Conservation (phyloP, 2,888 invertebrate genomes). For the Trichacis sp. region DNA sequence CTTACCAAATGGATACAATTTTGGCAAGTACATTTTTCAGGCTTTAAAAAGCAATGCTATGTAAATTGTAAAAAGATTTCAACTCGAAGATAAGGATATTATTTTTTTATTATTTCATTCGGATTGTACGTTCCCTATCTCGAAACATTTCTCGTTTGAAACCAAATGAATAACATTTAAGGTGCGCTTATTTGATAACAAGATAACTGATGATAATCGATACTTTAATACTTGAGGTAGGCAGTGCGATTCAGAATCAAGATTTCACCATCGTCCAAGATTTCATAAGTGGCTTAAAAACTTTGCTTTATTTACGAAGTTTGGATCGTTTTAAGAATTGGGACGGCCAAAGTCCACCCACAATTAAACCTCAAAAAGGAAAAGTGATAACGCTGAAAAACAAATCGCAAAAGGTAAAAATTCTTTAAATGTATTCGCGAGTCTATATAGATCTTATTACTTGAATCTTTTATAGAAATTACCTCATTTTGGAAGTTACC, state of each 20-base stretch:
- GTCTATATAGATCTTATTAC: no score
- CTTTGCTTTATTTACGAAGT: constrained; percentile 84
- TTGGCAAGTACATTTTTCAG: no score
- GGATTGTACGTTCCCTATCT: no score
- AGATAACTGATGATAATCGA: no score
- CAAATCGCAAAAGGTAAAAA: constrained; percentile 77
- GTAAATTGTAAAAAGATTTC: no score
- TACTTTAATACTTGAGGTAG: constrained; percentile 73
- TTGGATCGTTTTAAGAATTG: constrained; percentile 78
- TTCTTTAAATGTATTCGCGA: no score
- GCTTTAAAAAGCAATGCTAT: no score
- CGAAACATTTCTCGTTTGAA: no score
- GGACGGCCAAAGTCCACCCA: constrained; percentile 96
- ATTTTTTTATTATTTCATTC: no score
- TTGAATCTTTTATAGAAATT: constrained; percentile 73
- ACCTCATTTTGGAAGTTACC: constrained; percentile 91
- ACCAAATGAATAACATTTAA: no score
- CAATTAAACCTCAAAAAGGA: constrained; percentile 90
- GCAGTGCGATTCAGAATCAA: constrained; percentile 98
- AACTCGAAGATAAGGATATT: no score
- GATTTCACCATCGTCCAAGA: constrained; percentile 97
- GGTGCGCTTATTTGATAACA: background rate
- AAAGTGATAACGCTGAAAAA: constrained; percentile 83
- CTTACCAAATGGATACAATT: no score
- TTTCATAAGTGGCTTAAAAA: constrained; percentile 89